Evolutionary conservation across 1,140 invertebrate species (phyloP), one percentile per base, ranked within the genome.

Genomic region (Planococcus citri): DNA sequence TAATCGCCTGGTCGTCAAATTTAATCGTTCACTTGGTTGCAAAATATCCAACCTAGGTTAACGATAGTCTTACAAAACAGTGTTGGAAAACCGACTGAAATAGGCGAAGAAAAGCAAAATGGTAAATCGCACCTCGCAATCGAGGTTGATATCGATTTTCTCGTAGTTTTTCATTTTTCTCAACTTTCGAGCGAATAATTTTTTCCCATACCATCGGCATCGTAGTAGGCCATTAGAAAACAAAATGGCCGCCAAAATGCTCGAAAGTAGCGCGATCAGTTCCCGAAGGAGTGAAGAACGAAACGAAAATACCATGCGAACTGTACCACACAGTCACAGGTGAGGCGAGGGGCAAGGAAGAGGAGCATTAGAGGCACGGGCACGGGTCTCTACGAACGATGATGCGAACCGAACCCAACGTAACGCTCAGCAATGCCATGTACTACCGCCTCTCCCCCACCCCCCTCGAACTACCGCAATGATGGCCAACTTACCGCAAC

Each of bases 221-320:
- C n/a, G 41, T 17, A 51, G 41, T 20, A 51, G n/a, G n/a, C 41
- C 41, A 51, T 51, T 20, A 51, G 12, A 51, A 51, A 51, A 51
- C 41, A 51, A 51, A 51, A 51, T 51, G 41, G 41, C 41, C 41
- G 41, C 41, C 41, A 51, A 51, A 51, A 51, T 51, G 41, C 41
- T 51, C 41, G 41, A 51, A 51, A 51, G 41, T 51, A 51, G 41
- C 41, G 41, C 41, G 41, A 51, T 51, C 41, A 51, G 41, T 14
- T 17, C n/a, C n/a, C 41, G n/a, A 20, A 20, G 41, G 41, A 51
- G 41, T 51, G 41, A 51, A 51, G 41, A 17, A 20, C 10, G 33
- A 14, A 37, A 37, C 33, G 41, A 51, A 51, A 51, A 51, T 51
- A 51, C 41, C 12, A 51, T 51, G 41, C n/a, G n/a, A 51, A 51